Base-by-base conservation (phyloP, 2,888 invertebrate species). In the Tryphoninae sp. region DNA sequence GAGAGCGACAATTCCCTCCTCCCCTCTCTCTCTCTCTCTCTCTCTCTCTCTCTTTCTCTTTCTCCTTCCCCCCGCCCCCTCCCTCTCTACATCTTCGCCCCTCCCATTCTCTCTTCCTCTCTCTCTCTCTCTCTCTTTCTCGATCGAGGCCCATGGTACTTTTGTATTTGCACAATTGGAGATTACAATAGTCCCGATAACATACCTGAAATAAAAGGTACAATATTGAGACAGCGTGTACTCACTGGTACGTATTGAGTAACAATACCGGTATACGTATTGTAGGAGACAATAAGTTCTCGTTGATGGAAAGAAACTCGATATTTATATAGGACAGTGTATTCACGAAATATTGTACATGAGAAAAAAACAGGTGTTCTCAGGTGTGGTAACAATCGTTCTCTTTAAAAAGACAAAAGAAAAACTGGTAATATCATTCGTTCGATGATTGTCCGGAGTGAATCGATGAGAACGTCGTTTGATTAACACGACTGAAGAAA, bases 111-210 rank as follows among this genome's bases (percentile, higher is more conserved):
- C n/a, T 49, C 58, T 23, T 26, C 7, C 33, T 4, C 7, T 7
- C 33, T 33, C 6, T 45, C 11, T 45, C 51, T 51, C 61, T 62
- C 40, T 16, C 23, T 45, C 59, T n/a, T 45, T 49, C 59, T 23
- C 42, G 49, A 23, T 51, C 23, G 33, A 16, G 19, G 42, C 11
- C 1, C 45, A 45, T 23, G 11, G 33, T 22, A 58, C 49, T 65
- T 75, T 65, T 71, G 19, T 67, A 53, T 75, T 75, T 59, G 55
- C 51, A 75, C 64, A 73, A 78, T 80, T 75, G 58, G 19, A 58
- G 40, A 80, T 75, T 64, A 71, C 64, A 64, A 69, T 69, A 62
- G 22, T 40, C 33, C 58, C 58, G 58, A 49, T 69, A 74, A 7
- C 64, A 33, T 45, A 33, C n/a, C 16, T 13, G 19, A 1, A 1